Evolutionary conservation across 23 tunicate species (phyloP), one percentile per base, ranked within the genome.

Genomic region (Trididemnum clinides): DNA sequence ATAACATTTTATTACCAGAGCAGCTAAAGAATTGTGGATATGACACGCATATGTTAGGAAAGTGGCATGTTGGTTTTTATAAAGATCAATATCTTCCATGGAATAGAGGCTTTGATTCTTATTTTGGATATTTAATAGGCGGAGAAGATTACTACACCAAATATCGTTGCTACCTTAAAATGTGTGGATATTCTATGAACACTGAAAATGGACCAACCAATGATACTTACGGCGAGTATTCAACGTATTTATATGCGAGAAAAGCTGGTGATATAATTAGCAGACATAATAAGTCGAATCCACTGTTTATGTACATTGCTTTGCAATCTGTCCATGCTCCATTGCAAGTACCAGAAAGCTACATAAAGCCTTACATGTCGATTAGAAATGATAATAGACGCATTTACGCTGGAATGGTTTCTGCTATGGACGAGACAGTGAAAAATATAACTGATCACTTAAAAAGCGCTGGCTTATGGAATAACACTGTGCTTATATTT

Each of bases 261-360:
- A 78, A 64, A 76, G 90, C 90, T 23, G 86, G 71, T 64, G 80
- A 94, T 26, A 84, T 80, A 0, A 72, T 94, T 29, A 72, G 81
- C 28, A 72, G 34, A 6, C 82, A 78, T 0, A 90, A 94, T 49
- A 81, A 73, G 34, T 31, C 90, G 4, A 85, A 94, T 28, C 98
- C 98, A 6, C 12, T 94, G 81, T 94, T 94, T 72, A 65, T 94
- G 39, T 94, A 94, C 44, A 25, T 89, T 59, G 90, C 98, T 27
- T 63, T 94, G 20, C 98, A 94, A 69, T 94, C 98, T 51, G 98
- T 94, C 30, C 98, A 94, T 64, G 36, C 80, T 23, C 98, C 98
- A 18, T 69, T 94, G 85, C 83, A 94, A 89, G 98, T 83, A 1
- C 98, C 98, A 12, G 91, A 63, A 1, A 32, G 71, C 12, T 95